Evolutionary conservation across 2,797 vertebrate species (phyloP).

Genomic region (Anableps anableps): DNA sequence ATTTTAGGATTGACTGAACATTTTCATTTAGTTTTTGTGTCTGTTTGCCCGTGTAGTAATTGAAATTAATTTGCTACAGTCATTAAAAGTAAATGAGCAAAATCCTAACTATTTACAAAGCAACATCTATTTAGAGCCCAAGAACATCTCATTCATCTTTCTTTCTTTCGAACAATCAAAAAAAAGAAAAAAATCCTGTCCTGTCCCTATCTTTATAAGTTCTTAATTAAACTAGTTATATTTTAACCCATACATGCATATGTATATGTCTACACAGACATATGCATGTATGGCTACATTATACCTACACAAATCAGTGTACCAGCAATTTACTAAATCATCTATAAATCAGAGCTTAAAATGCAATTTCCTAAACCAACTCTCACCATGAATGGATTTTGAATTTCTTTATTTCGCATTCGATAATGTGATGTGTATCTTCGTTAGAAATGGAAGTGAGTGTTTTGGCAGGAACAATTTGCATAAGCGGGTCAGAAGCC

Average conservation of each 20-base stretch:
- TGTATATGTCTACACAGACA: no score
- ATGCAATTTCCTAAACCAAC: not conserved
- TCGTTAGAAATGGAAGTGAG: not conserved
- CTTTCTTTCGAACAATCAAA: no score
- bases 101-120: not conserved
- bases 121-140: not conserved
- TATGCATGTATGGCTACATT: no score
- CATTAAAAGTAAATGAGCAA: not conserved
- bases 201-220: no score
- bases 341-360: no score
- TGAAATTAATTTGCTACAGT: not conserved
- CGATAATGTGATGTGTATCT: not conserved
- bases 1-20: not conserved
- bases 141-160: not conserved
- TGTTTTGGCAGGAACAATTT: not conserved
- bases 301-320: no score
- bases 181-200: no score
- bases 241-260: no score
- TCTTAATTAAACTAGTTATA: no score
- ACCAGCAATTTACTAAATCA: no score
- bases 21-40: constrained; percentile 1
- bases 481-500: not conserved
- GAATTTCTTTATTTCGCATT: not conserved
- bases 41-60: not conserved
- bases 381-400: not conserved